Conservation (phyloP, 2,888 invertebrate species). For the Dolichomitus sp. region DNA sequence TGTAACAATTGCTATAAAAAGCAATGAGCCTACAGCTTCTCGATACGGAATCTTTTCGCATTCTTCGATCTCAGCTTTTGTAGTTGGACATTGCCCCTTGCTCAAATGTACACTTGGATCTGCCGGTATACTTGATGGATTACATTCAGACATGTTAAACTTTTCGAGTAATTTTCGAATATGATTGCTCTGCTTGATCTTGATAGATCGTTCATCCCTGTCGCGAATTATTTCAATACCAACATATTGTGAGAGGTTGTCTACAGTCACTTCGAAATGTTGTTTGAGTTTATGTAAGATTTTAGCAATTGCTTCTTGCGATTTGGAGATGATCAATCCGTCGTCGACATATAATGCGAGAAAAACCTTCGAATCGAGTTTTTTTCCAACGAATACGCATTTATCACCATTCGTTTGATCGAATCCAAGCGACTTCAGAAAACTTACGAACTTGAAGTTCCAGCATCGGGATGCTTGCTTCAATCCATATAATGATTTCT, state of each 20-base stretch:
- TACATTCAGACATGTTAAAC: neutral
- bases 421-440: too few relatives aligned
- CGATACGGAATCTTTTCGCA: neutral
- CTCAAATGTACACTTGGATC: neutral
- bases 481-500: too few relatives aligned
- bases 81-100: neutral
- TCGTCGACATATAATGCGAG: conserved; percentile 56
- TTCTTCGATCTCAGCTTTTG: neutral
- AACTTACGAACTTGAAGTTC: too few relatives aligned
- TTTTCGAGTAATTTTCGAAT: neutral
- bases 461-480: too few relatives aligned
- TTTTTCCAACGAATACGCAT: too few relatives aligned
- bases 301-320: conserved; percentile 21
- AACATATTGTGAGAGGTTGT: conserved; percentile 33
- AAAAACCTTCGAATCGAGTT: neutral
- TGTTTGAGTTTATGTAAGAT: conserved; percentile 38
- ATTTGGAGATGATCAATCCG: conserved; percentile 31
- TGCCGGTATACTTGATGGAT: neutral
- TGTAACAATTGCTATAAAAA: neutral
- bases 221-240: conserved; percentile 57
- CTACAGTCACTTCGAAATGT: conserved; percentile 51
- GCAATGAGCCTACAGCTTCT: neutral
- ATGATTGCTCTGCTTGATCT: conserved; percentile 13
- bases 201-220: conserved; percentile 23
- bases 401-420: too few relatives aligned